phyloP scores from a whole-genome alignment of 2,888 invertebrate species.

The Ceramica pisi region DNA sequence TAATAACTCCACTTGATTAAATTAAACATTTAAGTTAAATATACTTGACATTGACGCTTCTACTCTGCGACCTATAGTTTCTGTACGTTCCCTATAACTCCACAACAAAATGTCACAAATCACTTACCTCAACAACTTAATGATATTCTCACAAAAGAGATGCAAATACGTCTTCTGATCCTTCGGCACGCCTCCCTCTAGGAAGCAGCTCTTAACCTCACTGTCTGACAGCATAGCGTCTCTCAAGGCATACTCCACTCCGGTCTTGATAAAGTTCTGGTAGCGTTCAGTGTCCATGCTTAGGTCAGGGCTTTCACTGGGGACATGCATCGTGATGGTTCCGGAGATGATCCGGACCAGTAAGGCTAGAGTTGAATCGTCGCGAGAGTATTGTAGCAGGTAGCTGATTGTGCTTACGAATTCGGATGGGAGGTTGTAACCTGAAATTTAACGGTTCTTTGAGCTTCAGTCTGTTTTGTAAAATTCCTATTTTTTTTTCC shows the following conservation, averaged over 20 bases:
- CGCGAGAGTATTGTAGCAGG: constrained; percentile 91
- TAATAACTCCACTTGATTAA: no score
- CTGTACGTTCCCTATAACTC: no score
- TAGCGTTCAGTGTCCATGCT: constrained; percentile 83
- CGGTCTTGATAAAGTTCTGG: constrained; percentile 81
- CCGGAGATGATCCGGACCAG: constrained; percentile 92
- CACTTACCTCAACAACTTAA: constrained; percentile 83
- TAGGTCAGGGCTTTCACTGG: constrained; percentile 80
- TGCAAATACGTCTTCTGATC: constrained; percentile 87
- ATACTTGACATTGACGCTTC: no score
- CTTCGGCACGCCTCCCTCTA: constrained; percentile 73
- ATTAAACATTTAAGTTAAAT: no score
- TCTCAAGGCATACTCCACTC: constrained; percentile 85
- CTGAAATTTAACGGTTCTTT: constrained; percentile 71
- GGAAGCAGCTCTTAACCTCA: constrained; percentile 81
- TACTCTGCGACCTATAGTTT: no score
- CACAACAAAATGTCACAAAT: neutral
- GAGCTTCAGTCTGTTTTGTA: no score
- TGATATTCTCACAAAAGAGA: constrained; percentile 84
- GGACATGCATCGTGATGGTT: constrained; percentile 89
- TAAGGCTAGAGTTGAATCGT: constrained; percentile 91
- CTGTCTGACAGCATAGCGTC: constrained; percentile 83
- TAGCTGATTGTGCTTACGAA: constrained; percentile 91
- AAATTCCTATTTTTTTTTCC: no score
- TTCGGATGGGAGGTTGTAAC: constrained; percentile 91